These are phyloP conservation scores for Marasmarcha lunaedactyla DNA, from an alignment of 2,888 invertebrate species.

Conservation along the genomic window DNA sequence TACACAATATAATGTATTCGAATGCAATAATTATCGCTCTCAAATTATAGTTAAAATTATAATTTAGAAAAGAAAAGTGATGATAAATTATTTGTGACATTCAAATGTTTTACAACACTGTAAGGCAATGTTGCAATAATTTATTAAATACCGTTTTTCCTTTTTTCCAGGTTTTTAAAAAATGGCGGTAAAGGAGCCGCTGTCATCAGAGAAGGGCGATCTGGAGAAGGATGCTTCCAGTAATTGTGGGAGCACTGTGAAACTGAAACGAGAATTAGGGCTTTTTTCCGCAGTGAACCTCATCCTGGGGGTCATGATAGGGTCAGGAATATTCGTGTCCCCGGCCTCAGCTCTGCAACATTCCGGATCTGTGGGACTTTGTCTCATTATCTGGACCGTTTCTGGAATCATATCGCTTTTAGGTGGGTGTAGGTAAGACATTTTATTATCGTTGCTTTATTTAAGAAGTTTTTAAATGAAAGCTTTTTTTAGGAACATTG, in stretches of 20 bases:
- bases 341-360: slow-evolving; percentile 81
- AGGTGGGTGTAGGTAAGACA: slow-evolving; percentile 71
- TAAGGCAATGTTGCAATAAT: too few relatives aligned
- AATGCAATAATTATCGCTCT: too few relatives aligned
- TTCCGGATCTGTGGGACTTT: slow-evolving; percentile 84
- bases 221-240: slow-evolving; percentile 22
- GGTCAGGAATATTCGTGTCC: slow-evolving; percentile 90
- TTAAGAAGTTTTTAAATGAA: too few relatives aligned
- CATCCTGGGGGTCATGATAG: slow-evolving; percentile 91
- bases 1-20: too few relatives aligned
- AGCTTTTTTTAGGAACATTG: too few relatives aligned
- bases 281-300: slow-evolving; percentile 85
- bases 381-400: slow-evolving; percentile 81
- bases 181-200: slow-evolving; percentile 15
- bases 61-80: too few relatives aligned
- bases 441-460: too few relatives aligned
- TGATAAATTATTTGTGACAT: too few relatives aligned
- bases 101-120: too few relatives aligned
- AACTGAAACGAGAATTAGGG: slow-evolving; percentile 80
- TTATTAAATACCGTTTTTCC: too few relatives aligned
- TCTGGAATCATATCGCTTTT: slow-evolving; percentile 84
- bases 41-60: too few relatives aligned
- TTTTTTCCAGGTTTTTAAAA: too few relatives aligned
- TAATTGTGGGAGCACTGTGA: slow-evolving; percentile 50
- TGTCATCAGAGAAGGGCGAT: slow-evolving; percentile 14